These are phyloP conservation scores for Montifringilla adamsi DNA, from an alignment of 2,113 vertebrate species.

Conservation along the genomic window DNA sequence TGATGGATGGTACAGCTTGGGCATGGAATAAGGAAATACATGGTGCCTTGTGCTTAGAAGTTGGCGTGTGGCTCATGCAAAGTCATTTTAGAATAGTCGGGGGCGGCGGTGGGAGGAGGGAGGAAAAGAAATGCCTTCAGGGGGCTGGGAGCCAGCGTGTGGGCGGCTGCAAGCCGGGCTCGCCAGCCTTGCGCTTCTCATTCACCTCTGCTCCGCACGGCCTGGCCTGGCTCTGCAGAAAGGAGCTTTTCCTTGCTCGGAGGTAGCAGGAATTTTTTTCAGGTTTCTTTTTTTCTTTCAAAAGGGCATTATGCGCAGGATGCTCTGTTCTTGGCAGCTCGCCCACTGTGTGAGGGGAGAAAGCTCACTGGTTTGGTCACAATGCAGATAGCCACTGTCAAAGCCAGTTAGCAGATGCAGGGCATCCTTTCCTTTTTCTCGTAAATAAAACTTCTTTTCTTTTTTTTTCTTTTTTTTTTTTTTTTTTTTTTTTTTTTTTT, in stretches of 20 bases:
- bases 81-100: background rate
- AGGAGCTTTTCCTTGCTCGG: background rate
- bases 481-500: background rate
- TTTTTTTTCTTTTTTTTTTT: background rate
- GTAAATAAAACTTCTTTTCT: background rate
- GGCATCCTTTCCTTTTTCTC: background rate
- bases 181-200: background rate
- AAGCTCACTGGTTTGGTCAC: background rate
- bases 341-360: background rate
- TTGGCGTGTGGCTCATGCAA: background rate
- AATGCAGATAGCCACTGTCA: background rate
- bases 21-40: background rate
- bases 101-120: background rate
- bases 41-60: background rate
- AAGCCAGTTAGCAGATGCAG: background rate
- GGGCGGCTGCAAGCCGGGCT: background rate
- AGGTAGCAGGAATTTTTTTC: background rate
- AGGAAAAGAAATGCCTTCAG: constrained; percentile 3
- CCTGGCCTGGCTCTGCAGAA: background rate
- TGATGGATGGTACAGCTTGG: background rate
- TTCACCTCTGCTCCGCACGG: background rate
- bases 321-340: background rate
- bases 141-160: background rate
- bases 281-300: background rate
- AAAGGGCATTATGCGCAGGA: background rate